Evolutionary conservation across 1,140 invertebrate species (phyloP), one percentile per base, ranked within the genome.

Genomic region (Bacillus rossius): DNA sequence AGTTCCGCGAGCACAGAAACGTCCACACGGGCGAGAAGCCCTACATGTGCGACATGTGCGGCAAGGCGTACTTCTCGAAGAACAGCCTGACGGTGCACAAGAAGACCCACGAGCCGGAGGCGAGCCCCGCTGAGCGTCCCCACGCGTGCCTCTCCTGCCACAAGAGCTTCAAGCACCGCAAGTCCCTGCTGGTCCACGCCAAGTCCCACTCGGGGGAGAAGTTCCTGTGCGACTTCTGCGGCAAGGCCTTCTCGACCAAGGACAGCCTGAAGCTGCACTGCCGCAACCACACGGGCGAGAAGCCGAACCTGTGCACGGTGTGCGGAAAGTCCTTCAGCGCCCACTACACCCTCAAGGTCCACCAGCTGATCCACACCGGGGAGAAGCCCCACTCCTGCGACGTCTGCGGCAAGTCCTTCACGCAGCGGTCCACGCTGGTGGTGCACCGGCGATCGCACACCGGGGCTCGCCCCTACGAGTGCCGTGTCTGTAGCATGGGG

Each of bases 381-480:
- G 75, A 78, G 34, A 80, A 79, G 60, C 79, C 79, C 0, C 77
- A 77, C 53, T 67, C 72, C 0, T 81, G 79, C 64, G 73, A 78
- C 29, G 58, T 76, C 3, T 81, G 83, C 50, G 83, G 83, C 10
- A 84, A 91, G 67, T 78, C 84, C 4, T 93, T 94, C 72, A 88
- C 86, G 1, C 89, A 92, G 72, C 82, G 88, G 7, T 88, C 86
- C 34, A 81, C 80, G 37, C 75, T 89, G 13, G 81, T 87, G 55
- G 87, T 88, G 16, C 89, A 91, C 72, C 82, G 88, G 61, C 75
- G 87, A 64, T 84, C 84, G 64, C 88, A 91, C 73, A 89, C 86
- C 19, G 88, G 88, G 8, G 84, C 88, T 65, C 79, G 86, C 60
- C 88, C 88, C 0, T 90, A 88, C 69, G 79, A 80, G 64, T 91